Evolutionary conservation across 1,140 invertebrate species (phyloP).

Genomic region (Acromyrmex echinatior): DNA sequence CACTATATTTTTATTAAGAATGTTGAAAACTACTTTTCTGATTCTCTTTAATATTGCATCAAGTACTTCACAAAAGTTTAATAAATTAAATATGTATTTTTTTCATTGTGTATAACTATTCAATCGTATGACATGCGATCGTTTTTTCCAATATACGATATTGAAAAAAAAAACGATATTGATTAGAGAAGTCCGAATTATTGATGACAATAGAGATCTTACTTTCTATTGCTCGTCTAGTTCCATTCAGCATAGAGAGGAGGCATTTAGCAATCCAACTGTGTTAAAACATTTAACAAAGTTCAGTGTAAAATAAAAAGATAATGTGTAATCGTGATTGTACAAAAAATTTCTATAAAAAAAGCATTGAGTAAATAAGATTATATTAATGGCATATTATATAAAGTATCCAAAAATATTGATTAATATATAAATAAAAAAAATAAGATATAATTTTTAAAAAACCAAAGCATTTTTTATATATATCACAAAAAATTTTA

Average conservation of each 20-base stretch:
- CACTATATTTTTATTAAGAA: neutral
- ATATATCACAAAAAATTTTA: neutral
- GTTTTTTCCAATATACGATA: neutral
- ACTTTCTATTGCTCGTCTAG: neutral
- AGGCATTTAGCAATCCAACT: no score
- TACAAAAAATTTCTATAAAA: neutral
- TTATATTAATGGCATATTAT: neutral
- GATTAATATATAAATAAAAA: slow-evolving; percentile 3
- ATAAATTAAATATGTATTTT: neutral
- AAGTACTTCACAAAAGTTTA: neutral
- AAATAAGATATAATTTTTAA: slow-evolving; percentile 12
- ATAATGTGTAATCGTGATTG: neutral
- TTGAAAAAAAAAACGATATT: neutral
- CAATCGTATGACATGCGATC: neutral
- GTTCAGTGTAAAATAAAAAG: neutral
- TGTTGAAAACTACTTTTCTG: neutral
- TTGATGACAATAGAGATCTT: slow-evolving; percentile 1
- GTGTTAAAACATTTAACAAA: neutral
- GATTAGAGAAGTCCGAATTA: neutral
- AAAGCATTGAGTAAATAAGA: neutral
- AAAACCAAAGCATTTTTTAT: neutral
- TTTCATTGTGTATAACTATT: neutral
- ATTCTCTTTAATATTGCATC: neutral
- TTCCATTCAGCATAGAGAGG: neutral
- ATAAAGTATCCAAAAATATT: neutral